Percentiles rank a stretch among this genome's conserved stretches.
These are phyloP conservation scores for Prunella strophiata DNA, from an alignment of 2,797 vertebrate genomes.

Conservation along the genomic window DNA sequence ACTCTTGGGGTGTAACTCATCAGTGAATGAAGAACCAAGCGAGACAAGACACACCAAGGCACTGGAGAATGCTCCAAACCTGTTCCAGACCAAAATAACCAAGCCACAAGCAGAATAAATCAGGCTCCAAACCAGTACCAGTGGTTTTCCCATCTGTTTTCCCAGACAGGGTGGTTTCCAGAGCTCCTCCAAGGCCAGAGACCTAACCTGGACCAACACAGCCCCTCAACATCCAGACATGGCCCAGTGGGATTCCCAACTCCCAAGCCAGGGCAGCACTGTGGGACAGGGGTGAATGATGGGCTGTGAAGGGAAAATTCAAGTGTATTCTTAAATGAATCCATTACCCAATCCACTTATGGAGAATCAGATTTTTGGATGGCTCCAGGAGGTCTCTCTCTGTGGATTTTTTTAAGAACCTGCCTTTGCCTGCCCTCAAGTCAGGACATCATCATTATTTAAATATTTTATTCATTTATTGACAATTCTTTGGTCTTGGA, in stretches of 20 bases:
- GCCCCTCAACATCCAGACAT: rapidly evolving
- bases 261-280: not conserved
- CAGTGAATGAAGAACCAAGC: not conserved
- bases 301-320: not conserved
- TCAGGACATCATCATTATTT: not conserved
- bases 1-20: not conserved
- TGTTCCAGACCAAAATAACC: not conserved
- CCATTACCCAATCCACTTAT: not conserved
- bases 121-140: not conserved
- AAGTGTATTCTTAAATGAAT: not conserved
- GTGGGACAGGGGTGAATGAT: not conserved
- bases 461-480: conserved; percentile 1
- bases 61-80: not conserved
- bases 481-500: conserved; percentile 10
- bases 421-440: not conserved
- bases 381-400: not conserved
- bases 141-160: rapidly evolving
- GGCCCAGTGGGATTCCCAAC: not conserved
- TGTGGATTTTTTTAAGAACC: not conserved
- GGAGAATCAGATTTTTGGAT: not conserved
- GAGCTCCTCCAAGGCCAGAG: not conserved
- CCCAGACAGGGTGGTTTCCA: not conserved
- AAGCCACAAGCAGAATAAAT: not conserved
- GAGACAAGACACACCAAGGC: rapidly evolving
- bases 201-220: not conserved